A percentile compares a stretch with the other conserved stretches of the same genome.
Evolutionary conservation across 2,797 vertebrate species (phyloP).

Genomic region (Thunnus albacares): DNA sequence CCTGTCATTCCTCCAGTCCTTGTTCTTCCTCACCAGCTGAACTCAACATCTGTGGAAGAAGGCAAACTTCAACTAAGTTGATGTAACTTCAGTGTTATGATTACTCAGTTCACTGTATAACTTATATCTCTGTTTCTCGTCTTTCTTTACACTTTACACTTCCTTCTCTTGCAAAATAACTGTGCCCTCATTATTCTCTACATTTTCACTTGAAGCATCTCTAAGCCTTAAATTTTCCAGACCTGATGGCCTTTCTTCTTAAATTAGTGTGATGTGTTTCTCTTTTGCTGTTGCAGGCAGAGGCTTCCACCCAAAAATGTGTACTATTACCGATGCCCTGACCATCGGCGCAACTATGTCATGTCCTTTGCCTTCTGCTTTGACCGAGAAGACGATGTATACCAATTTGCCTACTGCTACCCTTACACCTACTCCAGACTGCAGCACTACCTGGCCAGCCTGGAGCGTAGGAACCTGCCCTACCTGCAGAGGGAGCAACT

Average conservation of each 20-base stretch:
- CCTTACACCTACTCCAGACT: slow-evolving; percentile 97
- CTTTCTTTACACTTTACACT: neutral
- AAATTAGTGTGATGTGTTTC: slow-evolving; percentile 12
- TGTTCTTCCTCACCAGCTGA: slow-evolving; percentile 13
- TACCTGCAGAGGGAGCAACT: slow-evolving; percentile 93
- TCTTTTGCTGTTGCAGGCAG: slow-evolving; percentile 88
- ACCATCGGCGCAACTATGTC: slow-evolving; percentile 97
- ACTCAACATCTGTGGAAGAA: slow-evolving; percentile 14
- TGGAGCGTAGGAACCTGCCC: slow-evolving; percentile 93
- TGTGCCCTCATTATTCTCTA: neutral
- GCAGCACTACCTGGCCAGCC: slow-evolving; percentile 94
- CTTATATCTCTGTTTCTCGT: slow-evolving; percentile 14
- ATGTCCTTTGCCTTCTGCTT: slow-evolving; percentile 99
- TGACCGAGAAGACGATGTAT: slow-evolving; percentile 94
- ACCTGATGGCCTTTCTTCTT: neutral
- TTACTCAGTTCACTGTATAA: slow-evolving; percentile 31
- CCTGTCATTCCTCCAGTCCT: neutral
- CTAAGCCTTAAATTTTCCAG: neutral
- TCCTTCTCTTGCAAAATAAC: slow-evolving; percentile 4
- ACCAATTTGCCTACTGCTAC: slow-evolving; percentile 98
- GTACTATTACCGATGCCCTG: slow-evolving; percentile 97
- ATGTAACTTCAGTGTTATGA: slow-evolving; percentile 37
- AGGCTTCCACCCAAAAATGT: slow-evolving; percentile 96
- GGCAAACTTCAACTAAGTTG: neutral
- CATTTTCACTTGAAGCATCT: neutral